Conservation (phyloP, 2,113 vertebrate genomes). For the Hippocampus guttulatus region DNA sequence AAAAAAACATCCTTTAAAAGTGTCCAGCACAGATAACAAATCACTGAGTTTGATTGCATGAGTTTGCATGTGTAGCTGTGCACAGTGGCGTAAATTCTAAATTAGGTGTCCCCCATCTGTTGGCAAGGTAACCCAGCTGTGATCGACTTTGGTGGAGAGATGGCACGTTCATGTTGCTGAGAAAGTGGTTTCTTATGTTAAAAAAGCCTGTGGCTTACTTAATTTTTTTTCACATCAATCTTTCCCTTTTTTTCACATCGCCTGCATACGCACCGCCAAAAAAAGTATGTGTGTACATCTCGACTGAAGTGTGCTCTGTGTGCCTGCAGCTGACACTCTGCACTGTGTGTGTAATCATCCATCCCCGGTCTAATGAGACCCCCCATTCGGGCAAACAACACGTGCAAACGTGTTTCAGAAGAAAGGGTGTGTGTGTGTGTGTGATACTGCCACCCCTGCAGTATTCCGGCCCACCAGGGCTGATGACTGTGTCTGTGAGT, state of each 20-base stretch:
- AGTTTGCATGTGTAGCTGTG: conserved; percentile 1
- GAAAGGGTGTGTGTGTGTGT: conserved; percentile 32
- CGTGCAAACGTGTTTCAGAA: no score
- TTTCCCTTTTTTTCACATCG: conserved; percentile 14
- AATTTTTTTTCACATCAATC: no score
- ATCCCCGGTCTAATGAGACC: conserved; percentile 37
- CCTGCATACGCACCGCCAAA: conserved; percentile 33
- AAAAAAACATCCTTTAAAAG: not conserved
- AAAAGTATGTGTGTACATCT: conserved; percentile 23
- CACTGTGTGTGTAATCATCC: conserved; percentile 19
- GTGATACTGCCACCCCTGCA: conserved; percentile 59
- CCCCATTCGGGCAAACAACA: conserved; percentile 13
- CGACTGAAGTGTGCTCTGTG: not conserved
- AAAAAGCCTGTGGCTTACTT: no score
- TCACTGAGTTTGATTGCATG: not conserved
- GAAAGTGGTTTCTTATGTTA: not conserved
- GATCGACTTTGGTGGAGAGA: conserved; percentile 30
- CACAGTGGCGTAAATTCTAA: conserved; percentile 31
- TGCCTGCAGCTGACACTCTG: conserved; percentile 18
- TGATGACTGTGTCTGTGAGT: conserved; percentile 41
- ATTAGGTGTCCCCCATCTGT: conserved; percentile 53
- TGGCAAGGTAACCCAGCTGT: conserved; percentile 57
- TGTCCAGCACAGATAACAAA: not conserved
- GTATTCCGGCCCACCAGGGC: conserved; percentile 46
- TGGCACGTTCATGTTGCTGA: conserved; percentile 14